Evolutionary conservation across 2,113 vertebrate genomes (phyloP).

Genomic region (Acrocephalus kingi): DNA sequence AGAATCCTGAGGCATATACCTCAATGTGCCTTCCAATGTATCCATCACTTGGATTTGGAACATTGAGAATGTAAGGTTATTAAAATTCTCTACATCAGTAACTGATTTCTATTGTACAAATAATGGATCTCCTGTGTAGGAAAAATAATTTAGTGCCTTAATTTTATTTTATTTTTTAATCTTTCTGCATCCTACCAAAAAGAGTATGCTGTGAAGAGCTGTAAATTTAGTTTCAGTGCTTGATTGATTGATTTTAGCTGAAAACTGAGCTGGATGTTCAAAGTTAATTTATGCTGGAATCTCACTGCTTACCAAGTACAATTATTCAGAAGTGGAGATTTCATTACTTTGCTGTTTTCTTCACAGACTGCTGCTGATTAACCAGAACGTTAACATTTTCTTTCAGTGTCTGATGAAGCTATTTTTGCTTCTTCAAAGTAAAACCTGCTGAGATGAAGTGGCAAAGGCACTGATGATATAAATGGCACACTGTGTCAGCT

Average conservation of each 20-base stretch:
- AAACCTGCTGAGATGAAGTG: conserved; percentile 47
- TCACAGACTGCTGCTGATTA: conserved; percentile 57
- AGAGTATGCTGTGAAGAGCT: neutral
- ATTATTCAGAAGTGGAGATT: conserved; percentile 47
- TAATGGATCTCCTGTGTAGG: neutral
- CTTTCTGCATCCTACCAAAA: neutral
- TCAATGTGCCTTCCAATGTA: neutral
- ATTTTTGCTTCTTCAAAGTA: conserved; percentile 57
- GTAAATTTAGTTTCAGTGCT: neutral
- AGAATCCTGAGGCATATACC: neutral
- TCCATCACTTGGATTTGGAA: neutral
- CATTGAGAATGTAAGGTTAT: neutral
- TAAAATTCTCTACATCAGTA: neutral
- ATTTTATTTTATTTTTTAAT: neutral
- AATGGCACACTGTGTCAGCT: conserved; percentile 50
- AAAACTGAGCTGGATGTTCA: conserved; percentile 12
- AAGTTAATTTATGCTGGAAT: conserved; percentile 57
- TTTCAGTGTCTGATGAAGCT: conserved; percentile 43
- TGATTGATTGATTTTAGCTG: neutral
- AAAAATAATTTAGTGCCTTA: neutral
- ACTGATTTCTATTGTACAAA: neutral
- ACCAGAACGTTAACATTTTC: conserved; percentile 27
- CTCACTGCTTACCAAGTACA: conserved; percentile 18
- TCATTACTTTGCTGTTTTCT: conserved; percentile 52
- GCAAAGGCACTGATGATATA: conserved; percentile 38